phyloP scores from a whole-genome alignment of 2,797 vertebrate species.

The Melanotaenia pygmaea region DNA sequence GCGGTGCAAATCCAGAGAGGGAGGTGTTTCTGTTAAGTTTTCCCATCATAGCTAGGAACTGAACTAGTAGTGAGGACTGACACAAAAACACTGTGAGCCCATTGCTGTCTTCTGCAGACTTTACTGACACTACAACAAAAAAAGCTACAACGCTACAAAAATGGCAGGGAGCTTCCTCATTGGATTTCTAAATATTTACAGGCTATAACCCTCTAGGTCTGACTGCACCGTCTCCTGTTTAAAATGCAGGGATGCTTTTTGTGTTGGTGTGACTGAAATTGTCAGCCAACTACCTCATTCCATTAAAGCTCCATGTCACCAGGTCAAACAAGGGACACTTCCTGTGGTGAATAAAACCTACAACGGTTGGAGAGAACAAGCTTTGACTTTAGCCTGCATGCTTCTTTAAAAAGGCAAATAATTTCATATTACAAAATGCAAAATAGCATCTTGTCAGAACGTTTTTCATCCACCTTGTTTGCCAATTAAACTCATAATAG shows the following conservation, averaged over 20 bases:
- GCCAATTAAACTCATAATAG: not conserved
- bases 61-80: conserved; percentile 2
- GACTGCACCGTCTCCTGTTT: conserved; percentile 8
- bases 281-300: conserved; percentile 49
- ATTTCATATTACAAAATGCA: not conserved
- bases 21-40: conserved; percentile 13
- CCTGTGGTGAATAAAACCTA: conserved; percentile 25
- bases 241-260: conserved; percentile 16
- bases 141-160: not conserved
- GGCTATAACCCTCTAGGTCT: conserved; percentile 16
- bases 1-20: conserved; percentile 48
- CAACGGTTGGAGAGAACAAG: conserved; percentile 8
- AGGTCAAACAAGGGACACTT: conserved; percentile 40
- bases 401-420: conserved; percentile 10
- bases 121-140: conserved; percentile 13
- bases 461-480: not conserved
- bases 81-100: not conserved
- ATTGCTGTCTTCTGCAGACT: not conserved
- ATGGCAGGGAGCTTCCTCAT: not conserved
- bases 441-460: too few relatives aligned
- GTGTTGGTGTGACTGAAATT: conserved; percentile 20
- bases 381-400: conserved; percentile 1
- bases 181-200: conserved; percentile 32
- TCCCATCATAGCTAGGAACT: conserved; percentile 15
- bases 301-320: conserved; percentile 45